Evolutionary conservation across 2,888 invertebrate genomes (phyloP).

Genomic region (Orgyia antiqua): DNA sequence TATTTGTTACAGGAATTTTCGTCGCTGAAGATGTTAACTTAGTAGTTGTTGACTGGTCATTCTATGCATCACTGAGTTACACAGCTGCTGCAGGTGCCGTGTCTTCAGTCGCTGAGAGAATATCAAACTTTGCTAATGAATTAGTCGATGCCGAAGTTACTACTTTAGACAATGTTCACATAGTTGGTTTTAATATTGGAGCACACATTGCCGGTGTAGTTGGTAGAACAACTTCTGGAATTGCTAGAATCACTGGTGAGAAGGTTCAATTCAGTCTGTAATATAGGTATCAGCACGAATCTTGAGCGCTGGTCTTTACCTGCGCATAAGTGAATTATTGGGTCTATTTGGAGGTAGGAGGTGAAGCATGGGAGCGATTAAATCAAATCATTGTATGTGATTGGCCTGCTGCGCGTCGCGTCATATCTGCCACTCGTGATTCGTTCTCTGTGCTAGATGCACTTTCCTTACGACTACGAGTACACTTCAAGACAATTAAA

Average conservation of each 20-base stretch:
- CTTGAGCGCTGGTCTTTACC: too few relatives aligned
- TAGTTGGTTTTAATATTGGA: slow-evolving; percentile 52
- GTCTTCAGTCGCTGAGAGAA: slow-evolving; percentile 27
- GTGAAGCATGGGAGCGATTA: too few relatives aligned
- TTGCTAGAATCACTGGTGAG: slow-evolving; percentile 52
- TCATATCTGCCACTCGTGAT: too few relatives aligned
- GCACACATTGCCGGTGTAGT: slow-evolving; percentile 48
- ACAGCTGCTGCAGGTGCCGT: slow-evolving; percentile 31
- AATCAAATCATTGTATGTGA: too few relatives aligned
- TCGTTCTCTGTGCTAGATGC: too few relatives aligned
- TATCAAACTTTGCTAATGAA: slow-evolving; percentile 16
- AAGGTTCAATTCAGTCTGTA: too few relatives aligned
- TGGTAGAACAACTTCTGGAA: slow-evolving; percentile 26
- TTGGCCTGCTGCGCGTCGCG: too few relatives aligned
- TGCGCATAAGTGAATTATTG: too few relatives aligned
- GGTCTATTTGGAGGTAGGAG: too few relatives aligned
- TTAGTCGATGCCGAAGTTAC: neutral
- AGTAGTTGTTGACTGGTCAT: slow-evolving; percentile 49
- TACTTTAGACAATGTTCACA: slow-evolving; percentile 19
- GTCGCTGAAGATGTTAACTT: slow-evolving; percentile 30
- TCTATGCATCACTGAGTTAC: slow-evolving; percentile 33
- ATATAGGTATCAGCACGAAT: too few relatives aligned
- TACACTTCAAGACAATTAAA: too few relatives aligned
- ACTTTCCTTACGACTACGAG: too few relatives aligned
- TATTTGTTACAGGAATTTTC: slow-evolving; percentile 31